Conservation (phyloP, 2,113 vertebrate genomes). For the Labeo catla region DNA sequence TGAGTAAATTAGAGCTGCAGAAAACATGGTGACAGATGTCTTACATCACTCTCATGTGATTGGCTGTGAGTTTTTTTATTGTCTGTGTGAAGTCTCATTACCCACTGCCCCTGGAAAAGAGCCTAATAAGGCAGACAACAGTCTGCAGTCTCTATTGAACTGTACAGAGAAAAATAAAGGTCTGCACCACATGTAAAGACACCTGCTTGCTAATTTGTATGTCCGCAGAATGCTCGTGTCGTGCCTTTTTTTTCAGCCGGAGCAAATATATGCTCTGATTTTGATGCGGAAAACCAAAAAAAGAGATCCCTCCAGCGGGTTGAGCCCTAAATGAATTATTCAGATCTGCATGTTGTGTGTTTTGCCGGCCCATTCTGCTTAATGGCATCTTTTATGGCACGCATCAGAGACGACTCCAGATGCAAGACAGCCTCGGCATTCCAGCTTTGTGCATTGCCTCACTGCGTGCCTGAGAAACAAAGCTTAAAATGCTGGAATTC, state of each 20-base stretch:
- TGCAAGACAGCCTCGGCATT: constrained; percentile 64
- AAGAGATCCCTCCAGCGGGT: constrained; percentile 71
- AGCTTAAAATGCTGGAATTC: constrained; percentile 73
- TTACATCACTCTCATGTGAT: constrained; percentile 71
- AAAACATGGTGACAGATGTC: constrained; percentile 51
- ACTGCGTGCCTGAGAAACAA: constrained; percentile 71
- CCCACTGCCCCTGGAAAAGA: constrained; percentile 74
- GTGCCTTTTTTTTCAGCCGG: constrained; percentile 70
- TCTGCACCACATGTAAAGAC: constrained; percentile 55
- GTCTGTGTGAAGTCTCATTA: constrained; percentile 72
- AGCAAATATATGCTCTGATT: constrained; percentile 69
- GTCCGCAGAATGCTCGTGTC: constrained; percentile 49
- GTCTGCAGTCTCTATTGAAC: constrained; percentile 65
- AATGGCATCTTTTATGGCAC: constrained; percentile 76
- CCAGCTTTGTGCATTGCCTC: constrained; percentile 63
- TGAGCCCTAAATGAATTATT: constrained; percentile 79
- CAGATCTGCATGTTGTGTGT: constrained; percentile 71
- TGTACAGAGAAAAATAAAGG: constrained; percentile 74
- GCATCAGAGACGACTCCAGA: constrained; percentile 78
- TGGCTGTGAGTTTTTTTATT: constrained; percentile 60
- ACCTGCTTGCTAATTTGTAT: constrained; percentile 69
- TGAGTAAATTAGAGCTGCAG: constrained; percentile 13
- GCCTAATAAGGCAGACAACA: constrained; percentile 76
- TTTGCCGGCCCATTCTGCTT: constrained; percentile 75
- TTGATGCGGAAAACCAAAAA: constrained; percentile 71